These are phyloP conservation scores for Canis aureus DNA, from an alignment of 2,113 vertebrate genomes.

Conservation along the genomic window DNA sequence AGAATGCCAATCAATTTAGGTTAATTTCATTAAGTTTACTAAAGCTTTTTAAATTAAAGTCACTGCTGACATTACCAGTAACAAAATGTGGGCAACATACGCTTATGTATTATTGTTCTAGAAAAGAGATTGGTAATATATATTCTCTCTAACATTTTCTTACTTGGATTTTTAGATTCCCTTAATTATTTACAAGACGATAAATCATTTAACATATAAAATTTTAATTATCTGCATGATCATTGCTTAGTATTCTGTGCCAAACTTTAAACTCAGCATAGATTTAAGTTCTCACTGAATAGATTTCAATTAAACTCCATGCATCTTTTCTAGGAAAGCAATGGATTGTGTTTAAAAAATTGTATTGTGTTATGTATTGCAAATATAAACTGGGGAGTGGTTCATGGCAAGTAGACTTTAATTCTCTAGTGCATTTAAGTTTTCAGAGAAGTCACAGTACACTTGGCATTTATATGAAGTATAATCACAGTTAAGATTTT, in stretches of 20 bases:
- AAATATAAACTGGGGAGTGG: slow-evolving; percentile 54
- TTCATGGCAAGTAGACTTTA: slow-evolving; percentile 74
- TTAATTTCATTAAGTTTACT: slow-evolving; percentile 84
- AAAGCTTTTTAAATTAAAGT: slow-evolving; percentile 80
- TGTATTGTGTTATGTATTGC: slow-evolving; percentile 63
- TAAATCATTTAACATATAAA: slow-evolving; percentile 91
- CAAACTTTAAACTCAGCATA: slow-evolving; percentile 86
- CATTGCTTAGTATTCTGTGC: slow-evolving; percentile 87
- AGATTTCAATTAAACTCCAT: slow-evolving; percentile 84
- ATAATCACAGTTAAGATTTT: slow-evolving; percentile 80
- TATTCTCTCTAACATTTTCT: slow-evolving; percentile 76
- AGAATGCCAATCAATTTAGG: slow-evolving; percentile 80
- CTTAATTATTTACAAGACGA: slow-evolving; percentile 89
- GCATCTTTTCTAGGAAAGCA: slow-evolving; percentile 75
- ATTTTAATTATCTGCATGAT: slow-evolving; percentile 89
- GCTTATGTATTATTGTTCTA: slow-evolving; percentile 63
- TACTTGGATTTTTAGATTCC: slow-evolving; percentile 85
- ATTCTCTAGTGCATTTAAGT: slow-evolving; percentile 74
- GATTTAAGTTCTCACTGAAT: slow-evolving; percentile 84
- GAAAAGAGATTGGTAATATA: slow-evolving; percentile 72
- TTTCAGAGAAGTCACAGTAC: slow-evolving; percentile 73
- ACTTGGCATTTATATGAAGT: slow-evolving; percentile 71
- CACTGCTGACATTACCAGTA: slow-evolving; percentile 51
- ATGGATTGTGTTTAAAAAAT: slow-evolving; percentile 75
- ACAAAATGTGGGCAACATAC: slow-evolving; percentile 68